Evolutionary conservation across 1,140 invertebrate genomes (phyloP).

Genomic region (Spodoptera frugiperda): DNA sequence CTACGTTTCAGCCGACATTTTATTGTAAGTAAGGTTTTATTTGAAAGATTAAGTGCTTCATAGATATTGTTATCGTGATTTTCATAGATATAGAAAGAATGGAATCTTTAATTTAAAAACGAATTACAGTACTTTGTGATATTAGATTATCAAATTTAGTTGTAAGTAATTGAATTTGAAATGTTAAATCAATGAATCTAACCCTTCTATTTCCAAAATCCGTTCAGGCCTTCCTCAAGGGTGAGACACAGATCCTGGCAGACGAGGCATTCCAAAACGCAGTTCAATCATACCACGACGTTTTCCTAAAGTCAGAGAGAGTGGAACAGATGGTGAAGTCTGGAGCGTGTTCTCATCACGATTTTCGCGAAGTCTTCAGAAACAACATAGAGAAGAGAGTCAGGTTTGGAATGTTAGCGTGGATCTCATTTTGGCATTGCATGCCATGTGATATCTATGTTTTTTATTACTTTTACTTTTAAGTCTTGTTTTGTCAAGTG

Average conservation of each 20-base stretch:
- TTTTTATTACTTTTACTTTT: neutral
- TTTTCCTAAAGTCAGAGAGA: constrained; percentile 98
- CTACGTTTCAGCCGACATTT: too few relatives aligned
- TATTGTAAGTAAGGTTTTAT: too few relatives aligned
- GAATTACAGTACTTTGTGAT: too few relatives aligned
- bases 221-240: constrained; percentile 94
- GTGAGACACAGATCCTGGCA: constrained; percentile 98
- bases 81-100: too few relatives aligned
- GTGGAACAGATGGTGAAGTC: constrained; percentile 98
- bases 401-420: constrained; percentile 86
- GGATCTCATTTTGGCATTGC: constrained; percentile 23
- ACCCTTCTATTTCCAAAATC: too few relatives aligned
- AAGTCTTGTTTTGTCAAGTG: neutral
- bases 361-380: constrained; percentile 99
- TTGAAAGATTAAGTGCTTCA: too few relatives aligned
- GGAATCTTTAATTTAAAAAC: too few relatives aligned
- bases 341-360: constrained; percentile 98
- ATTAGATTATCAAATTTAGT: too few relatives aligned
- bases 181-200: too few relatives aligned
- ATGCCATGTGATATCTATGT: constrained; percentile 6
- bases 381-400: constrained; percentile 99
- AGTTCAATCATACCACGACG: constrained; percentile 98
- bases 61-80: too few relatives aligned
- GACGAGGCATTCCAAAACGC: constrained; percentile 99
- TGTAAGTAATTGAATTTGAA: too few relatives aligned